Evolutionary conservation across 2,113 vertebrate genomes (phyloP).

Genomic region (Peromyscus maniculatus): DNA sequence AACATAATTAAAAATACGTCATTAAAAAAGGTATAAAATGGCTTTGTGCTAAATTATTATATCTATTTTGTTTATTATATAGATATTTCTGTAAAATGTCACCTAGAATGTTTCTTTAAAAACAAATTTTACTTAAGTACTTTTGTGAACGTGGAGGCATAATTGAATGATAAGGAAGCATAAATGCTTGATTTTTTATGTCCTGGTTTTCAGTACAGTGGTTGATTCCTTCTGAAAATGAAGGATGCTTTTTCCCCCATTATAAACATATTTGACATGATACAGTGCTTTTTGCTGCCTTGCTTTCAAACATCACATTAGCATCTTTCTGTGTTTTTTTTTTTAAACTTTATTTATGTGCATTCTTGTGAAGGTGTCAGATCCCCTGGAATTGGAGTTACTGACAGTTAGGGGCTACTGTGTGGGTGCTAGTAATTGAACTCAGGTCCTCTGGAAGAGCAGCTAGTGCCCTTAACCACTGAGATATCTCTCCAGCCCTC

Average conservation of each 20-base stretch:
- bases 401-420: too few relatives aligned
- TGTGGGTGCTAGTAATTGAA: too few relatives aligned
- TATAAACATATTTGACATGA: background rate
- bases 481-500: background rate
- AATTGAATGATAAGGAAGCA: background rate
- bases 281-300: background rate
- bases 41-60: background rate
- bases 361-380: too few relatives aligned
- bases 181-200: background rate
- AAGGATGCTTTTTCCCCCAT: background rate
- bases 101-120: background rate
- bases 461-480: too few relatives aligned
- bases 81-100: background rate
- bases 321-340: background rate
- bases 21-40: background rate
- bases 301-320: conserved; percentile 14
- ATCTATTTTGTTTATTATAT: conserved; percentile 7
- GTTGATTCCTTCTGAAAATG: background rate
- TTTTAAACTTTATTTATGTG: too few relatives aligned
- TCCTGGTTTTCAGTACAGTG: background rate
- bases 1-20: background rate
- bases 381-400: too few relatives aligned
- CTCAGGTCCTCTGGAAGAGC: too few relatives aligned
- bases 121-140: background rate
- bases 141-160: background rate